phyloP scores from a whole-genome alignment of 2,113 vertebrate genomes.

The Ascaphus truei region DNA sequence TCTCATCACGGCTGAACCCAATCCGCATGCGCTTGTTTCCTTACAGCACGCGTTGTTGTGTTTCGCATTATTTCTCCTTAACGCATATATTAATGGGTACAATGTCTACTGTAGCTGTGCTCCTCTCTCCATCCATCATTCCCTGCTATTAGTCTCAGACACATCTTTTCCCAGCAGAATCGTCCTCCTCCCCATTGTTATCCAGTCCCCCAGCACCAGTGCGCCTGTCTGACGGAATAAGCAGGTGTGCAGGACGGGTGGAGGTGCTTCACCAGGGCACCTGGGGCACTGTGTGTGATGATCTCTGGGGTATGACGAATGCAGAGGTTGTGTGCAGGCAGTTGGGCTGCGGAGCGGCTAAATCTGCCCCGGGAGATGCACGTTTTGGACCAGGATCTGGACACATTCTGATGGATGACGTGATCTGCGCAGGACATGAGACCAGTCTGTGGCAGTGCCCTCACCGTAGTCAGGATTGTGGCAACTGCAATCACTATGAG shows the following conservation, averaged over 20 bases:
- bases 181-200: too few relatives aligned
- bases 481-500: background rate
- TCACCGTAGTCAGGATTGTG: background rate
- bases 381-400: background rate
- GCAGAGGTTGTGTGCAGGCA: constrained; percentile 11
- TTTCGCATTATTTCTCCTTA: too few relatives aligned
- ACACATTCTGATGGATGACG: background rate
- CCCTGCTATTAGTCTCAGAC: too few relatives aligned
- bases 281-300: constrained; percentile 39
- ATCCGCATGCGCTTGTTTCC: too few relatives aligned
- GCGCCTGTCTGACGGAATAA: background rate
- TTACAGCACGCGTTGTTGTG: too few relatives aligned
- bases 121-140: too few relatives aligned
- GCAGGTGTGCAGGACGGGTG: constrained; percentile 14
- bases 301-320: constrained; percentile 38
- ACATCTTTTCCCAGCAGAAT: too few relatives aligned
- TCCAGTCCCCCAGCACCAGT: too few relatives aligned
- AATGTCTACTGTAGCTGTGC: too few relatives aligned
- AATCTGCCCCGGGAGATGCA: background rate
- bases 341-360: constrained; percentile 1
- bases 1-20: too few relatives aligned
- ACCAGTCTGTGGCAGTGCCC: constrained; percentile 5
- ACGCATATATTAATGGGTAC: too few relatives aligned
- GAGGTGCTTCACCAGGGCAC: background rate
- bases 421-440: constrained; percentile 1